Evolutionary conservation across 2,888 invertebrate genomes (phyloP).

Genomic region (Pseudolycoriella hygida): DNA sequence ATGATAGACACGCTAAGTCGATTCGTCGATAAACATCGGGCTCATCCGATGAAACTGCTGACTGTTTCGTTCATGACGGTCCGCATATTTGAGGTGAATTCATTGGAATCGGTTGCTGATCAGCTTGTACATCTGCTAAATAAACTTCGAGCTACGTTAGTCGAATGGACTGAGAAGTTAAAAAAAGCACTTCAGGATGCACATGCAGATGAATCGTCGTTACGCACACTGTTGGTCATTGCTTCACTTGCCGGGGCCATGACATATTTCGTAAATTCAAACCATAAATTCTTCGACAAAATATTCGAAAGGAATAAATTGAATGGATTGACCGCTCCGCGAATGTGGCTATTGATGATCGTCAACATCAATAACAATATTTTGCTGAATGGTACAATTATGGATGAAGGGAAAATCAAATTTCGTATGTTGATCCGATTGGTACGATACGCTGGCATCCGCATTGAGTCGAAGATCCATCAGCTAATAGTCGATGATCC

Average conservation of each 20-base stretch:
- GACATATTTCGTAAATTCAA: neutral
- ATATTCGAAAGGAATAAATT: neutral
- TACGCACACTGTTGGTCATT: neutral
- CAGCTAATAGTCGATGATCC: neutral
- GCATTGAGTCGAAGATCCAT: neutral
- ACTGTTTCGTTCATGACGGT: neutral
- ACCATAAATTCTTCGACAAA: conserved; percentile 1
- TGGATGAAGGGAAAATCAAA: neutral
- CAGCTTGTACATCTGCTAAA: neutral
- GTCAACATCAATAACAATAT: neutral
- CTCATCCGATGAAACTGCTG: neutral
- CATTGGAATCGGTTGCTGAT: neutral
- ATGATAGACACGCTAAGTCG: neutral
- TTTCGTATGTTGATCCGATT: neutral
- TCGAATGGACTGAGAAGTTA: neutral
- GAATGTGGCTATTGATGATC: neutral
- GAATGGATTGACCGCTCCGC: too few species aligned
- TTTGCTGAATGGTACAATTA: neutral
- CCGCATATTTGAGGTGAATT: neutral
- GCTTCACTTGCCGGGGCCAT: neutral
- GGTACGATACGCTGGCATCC: neutral
- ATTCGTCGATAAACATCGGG: neutral
- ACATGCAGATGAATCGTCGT: neutral
- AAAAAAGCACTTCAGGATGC: neutral
- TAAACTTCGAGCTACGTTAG: neutral